Conservation (phyloP, 2,888 invertebrate genomes). For the Seira musarum region DNA sequence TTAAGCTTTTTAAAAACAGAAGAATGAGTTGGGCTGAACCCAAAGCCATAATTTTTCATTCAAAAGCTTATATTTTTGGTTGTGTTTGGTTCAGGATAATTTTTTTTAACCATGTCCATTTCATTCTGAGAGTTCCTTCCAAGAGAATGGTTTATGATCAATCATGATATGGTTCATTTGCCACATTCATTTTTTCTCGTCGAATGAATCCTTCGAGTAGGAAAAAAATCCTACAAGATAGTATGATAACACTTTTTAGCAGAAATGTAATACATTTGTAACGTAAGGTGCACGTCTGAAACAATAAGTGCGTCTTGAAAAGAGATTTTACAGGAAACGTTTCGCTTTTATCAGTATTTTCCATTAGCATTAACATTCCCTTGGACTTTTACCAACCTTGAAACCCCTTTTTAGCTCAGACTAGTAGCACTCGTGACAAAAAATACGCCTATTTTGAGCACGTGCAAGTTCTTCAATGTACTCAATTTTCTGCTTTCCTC, state of each 20-base stretch:
- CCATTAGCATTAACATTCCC: conserved; percentile 29
- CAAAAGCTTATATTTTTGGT: too few relatives aligned
- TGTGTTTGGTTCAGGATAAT: too few relatives aligned
- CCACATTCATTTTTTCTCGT: conserved; percentile 35
- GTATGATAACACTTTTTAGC: too few relatives aligned
- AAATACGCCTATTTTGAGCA: too few relatives aligned
- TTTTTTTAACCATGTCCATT: too few relatives aligned
- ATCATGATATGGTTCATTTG: conserved; percentile 51
- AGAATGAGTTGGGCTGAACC: conserved; percentile 49
- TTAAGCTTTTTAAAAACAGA: conserved; percentile 48
- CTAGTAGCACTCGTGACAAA: too few relatives aligned
- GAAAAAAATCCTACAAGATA: too few relatives aligned
- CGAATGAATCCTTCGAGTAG: not conserved
- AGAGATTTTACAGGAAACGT: conserved; percentile 12
- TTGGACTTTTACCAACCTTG: conserved; percentile 35
- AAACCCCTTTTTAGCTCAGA: too few relatives aligned
- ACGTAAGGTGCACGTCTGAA: too few relatives aligned
- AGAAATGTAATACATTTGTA: too few relatives aligned
- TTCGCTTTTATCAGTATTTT: conserved; percentile 28
- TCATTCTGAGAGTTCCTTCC: too few relatives aligned
- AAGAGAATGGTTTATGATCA: conserved; percentile 28
- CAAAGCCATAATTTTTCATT: conserved; percentile 33
- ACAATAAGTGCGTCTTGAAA: too few relatives aligned
- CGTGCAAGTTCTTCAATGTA: conserved; percentile 21
- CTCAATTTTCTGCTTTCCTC: not conserved